Conservation (phyloP, 2,113 vertebrate genomes). For the Grantiella picta region DNA sequence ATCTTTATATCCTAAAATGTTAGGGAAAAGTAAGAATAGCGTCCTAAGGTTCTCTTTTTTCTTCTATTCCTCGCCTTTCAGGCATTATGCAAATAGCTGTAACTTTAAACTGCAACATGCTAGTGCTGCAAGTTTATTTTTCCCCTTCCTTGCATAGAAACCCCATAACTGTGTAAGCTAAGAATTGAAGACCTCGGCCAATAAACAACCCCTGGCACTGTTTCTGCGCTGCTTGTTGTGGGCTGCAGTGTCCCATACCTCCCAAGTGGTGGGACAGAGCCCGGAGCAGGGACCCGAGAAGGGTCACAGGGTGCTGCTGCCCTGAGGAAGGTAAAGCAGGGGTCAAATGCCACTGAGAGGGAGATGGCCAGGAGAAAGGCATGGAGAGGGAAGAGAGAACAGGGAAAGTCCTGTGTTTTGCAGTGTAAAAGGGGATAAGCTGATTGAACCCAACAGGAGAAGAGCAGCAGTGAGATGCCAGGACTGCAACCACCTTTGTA, state of each 20-base stretch:
- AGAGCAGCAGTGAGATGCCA: neutral
- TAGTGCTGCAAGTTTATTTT: neutral
- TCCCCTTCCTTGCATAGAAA: neutral
- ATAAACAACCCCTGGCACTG: neutral
- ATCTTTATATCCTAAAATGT: slow-evolving; percentile 23
- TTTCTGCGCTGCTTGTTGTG: neutral
- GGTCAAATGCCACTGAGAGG: neutral
- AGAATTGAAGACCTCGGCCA: neutral
- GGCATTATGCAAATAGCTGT: neutral
- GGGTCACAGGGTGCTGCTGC: neutral
- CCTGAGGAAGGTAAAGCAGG: neutral
- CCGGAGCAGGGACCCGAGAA: neutral
- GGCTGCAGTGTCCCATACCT: neutral
- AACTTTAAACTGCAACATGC: neutral
- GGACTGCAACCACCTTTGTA: neutral
- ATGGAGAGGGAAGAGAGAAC: neutral
- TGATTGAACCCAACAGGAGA: neutral
- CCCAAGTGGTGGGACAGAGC: slow-evolving; percentile 42
- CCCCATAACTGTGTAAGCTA: neutral
- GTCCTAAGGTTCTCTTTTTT: neutral
- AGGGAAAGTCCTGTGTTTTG: neutral
- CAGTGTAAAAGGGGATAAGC: neutral
- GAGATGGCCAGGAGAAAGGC: neutral
- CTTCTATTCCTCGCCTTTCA: neutral
- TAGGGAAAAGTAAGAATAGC: neutral